Percentiles rank a stretch among this genome's conserved stretches.
These are phyloP conservation scores for Lepidocolaptes lacrymiger DNA, from an alignment of 2,797 vertebrate species.

Conservation along the genomic window DNA sequence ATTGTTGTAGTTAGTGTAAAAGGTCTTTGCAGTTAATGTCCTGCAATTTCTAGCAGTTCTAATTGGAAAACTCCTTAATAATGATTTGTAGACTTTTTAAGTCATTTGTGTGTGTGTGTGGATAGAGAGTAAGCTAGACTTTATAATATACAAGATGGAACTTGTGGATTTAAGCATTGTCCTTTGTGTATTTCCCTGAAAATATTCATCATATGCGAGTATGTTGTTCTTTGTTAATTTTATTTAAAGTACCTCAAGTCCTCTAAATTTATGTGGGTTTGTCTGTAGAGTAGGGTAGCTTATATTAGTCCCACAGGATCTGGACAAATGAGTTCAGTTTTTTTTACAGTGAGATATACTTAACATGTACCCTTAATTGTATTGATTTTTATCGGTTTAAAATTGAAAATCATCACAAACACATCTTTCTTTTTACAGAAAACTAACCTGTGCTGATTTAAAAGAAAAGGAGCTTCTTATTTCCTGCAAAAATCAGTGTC, in stretches of 20 bases:
- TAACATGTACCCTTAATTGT: not conserved
- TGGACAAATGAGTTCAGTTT: not conserved
- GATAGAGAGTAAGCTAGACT: not conserved
- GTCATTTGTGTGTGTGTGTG: not conserved
- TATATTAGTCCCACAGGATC: not conserved
- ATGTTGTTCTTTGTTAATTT: not conserved
- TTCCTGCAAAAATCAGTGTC: slow-evolving; percentile 89
- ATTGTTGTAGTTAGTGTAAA: not conserved
- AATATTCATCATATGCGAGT: not conserved
- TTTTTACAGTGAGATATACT: not conserved
- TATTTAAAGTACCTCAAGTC: not conserved
- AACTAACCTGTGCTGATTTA: slow-evolving; percentile 76
- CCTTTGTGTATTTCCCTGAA: not conserved
- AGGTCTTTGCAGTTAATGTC: not conserved
- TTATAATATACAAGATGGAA: not conserved
- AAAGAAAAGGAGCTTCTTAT: slow-evolving; percentile 77
- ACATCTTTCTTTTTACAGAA: slow-evolving; percentile 67
- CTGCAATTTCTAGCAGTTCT: not conserved
- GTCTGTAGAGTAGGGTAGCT: not conserved
- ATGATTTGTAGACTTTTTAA: not conserved
- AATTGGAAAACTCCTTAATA: not conserved
- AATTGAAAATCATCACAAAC: not conserved
- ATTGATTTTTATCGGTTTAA: not conserved
- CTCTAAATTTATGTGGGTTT: not conserved
- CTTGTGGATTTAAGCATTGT: not conserved